Conservation (phyloP, 2,888 invertebrate genomes). For the Thereva unica region DNA sequence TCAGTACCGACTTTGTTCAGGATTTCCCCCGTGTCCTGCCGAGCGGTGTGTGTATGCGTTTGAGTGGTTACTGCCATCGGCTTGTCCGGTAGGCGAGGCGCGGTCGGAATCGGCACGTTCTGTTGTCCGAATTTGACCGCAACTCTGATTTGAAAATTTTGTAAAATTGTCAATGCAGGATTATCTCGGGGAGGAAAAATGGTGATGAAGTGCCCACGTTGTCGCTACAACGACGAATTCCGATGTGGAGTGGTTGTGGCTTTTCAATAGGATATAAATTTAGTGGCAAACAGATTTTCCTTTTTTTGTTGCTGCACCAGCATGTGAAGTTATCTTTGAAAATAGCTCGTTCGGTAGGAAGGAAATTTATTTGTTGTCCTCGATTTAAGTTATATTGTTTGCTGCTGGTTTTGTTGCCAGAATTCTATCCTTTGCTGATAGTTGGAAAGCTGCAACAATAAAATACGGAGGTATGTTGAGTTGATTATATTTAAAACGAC, state of each 20-base stretch:
- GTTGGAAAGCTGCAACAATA: no score
- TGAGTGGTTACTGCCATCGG: neutral
- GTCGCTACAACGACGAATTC: neutral
- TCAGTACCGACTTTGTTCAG: slow-evolving; percentile 19
- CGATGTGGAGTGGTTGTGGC: slow-evolving; percentile 3
- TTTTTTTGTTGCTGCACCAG: no score
- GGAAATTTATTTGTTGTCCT: no score
- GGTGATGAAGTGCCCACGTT: slow-evolving; percentile 25
- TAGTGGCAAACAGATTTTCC: neutral
- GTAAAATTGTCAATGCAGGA: slow-evolving; percentile 21
- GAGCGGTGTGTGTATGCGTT: slow-evolving; percentile 12
- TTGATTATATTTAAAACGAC: no score
- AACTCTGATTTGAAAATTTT: slow-evolving; percentile 39
- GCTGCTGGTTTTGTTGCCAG: no score
- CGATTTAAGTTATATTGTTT: no score
- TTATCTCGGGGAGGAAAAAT: slow-evolving; percentile 15
- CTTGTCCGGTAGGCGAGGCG: slow-evolving; percentile 21
- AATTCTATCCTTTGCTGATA: no score
- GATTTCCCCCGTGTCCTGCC: slow-evolving; percentile 24
- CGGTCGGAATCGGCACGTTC: slow-evolving; percentile 38
- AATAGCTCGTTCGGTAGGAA: no score
- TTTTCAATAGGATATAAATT: slow-evolving; percentile 22
- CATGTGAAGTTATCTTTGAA: no score
- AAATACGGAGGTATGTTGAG: no score
- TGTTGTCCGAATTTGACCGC: slow-evolving; percentile 35